These are phyloP conservation scores for Xiphydria camelus DNA, from an alignment of 2,888 invertebrate genomes.

Conservation along the genomic window DNA sequence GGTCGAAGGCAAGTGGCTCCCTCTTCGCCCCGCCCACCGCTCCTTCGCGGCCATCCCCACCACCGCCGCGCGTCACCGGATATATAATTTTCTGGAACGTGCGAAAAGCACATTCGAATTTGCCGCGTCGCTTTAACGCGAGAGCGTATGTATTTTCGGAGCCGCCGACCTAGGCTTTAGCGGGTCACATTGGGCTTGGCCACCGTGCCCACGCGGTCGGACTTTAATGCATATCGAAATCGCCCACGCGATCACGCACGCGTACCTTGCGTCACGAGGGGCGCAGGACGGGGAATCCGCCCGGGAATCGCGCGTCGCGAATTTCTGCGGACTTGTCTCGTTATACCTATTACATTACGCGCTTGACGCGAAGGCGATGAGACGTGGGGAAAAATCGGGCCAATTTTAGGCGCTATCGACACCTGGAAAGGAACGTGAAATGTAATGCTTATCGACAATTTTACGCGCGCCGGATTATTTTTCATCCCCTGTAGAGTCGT, in stretches of 20 bases:
- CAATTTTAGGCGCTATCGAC: too few relatives aligned
- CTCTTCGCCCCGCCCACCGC: too few relatives aligned
- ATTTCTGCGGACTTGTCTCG: too few relatives aligned
- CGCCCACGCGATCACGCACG: conserved; percentile 2
- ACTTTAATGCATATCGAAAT: background rate
- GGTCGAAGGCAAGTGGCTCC: background rate
- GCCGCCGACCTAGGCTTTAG: conserved; percentile 1
- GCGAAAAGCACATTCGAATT: background rate
- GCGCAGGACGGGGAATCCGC: too few relatives aligned
- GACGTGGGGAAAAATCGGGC: too few relatives aligned
- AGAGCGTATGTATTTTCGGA: conserved; percentile 1
- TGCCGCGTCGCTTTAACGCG: background rate
- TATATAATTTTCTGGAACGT: conserved; percentile 1
- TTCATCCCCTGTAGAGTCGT: too few relatives aligned
- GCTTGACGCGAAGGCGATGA: too few relatives aligned
- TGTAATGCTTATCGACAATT: too few relatives aligned
- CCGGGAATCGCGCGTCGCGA: too few relatives aligned
- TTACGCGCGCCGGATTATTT: too few relatives aligned
- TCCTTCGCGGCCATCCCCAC: background rate
- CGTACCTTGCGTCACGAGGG: background rate
- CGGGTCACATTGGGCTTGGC: conserved; percentile 4
- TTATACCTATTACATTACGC: too few relatives aligned
- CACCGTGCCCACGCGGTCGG: background rate
- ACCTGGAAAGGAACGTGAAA: too few relatives aligned
- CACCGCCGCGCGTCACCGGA: background rate